phyloP scores from a whole-genome alignment of 1,140 invertebrate genomes.

The Bombus superbus region DNA sequence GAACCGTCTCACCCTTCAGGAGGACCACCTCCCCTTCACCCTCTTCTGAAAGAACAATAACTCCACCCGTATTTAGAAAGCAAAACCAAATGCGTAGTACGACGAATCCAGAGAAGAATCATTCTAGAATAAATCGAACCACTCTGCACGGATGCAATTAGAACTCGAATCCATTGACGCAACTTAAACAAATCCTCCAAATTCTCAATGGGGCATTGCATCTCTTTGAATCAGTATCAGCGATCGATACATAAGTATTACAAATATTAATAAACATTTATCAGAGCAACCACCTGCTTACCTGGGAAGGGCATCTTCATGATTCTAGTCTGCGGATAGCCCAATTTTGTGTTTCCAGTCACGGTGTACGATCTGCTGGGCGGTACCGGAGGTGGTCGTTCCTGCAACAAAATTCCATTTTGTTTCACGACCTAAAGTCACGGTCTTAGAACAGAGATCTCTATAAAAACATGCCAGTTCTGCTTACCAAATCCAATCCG shows the following conservation, averaged over 20 bases:
- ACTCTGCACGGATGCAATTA: not conserved
- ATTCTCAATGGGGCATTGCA: too few species aligned
- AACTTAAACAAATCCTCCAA: too few species aligned
- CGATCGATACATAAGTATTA: too few species aligned
- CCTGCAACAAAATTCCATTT: slow-evolving; percentile 82
- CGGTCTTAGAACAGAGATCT: not conserved
- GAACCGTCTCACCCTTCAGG: slow-evolving; percentile 91
- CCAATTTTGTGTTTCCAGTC: slow-evolving; percentile 94
- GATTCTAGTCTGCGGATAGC: slow-evolving; percentile 94
- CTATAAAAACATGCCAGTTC: not conserved
- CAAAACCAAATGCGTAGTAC: not conserved
- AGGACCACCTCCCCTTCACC: slow-evolving; percentile 85
- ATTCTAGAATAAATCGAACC: not conserved
- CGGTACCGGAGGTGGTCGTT: slow-evolving; percentile 94
- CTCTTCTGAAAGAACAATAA: slow-evolving; percentile 82
- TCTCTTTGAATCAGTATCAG: too few species aligned
- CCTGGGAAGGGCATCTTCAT: slow-evolving; percentile 95
- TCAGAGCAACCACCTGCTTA: slow-evolving; percentile 69
- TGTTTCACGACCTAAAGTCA: not conserved
- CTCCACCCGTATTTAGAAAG: slow-evolving; percentile 9
- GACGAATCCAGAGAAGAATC: not conserved
- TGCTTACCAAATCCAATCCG: slow-evolving; percentile 91
- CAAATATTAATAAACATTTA: not conserved
- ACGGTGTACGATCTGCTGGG: slow-evolving; percentile 95
- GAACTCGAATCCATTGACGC: not conserved